Base-by-base conservation (phyloP, 2,113 vertebrate species). In the Cavia porcellus region DNA sequence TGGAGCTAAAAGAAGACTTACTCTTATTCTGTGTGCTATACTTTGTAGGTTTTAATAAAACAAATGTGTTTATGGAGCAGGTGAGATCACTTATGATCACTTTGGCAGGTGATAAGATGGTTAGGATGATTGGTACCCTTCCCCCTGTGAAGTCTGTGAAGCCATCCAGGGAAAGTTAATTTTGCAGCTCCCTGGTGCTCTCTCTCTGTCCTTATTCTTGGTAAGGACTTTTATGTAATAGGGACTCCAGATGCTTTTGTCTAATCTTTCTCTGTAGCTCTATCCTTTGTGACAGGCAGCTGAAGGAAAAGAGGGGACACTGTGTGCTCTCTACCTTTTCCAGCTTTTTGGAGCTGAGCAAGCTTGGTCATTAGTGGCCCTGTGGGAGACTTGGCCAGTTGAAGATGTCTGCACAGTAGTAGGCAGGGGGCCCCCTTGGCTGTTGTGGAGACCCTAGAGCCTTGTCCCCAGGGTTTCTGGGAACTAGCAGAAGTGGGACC, bases 41-140 rank as follows among this genome's bases (percentile, higher is more conserved):
- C 22, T 92, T 80, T 55, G 35, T 64, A 61, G 50, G 42, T 83
- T 90, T 88, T 90, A 74, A 14, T 74, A 92, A 91, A 66, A 47
- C 62, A 86, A 83, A 38, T 47, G 13, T 88, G 81, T 75, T 72
- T 90, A 45, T 38, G 55, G 42, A 45, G 38, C 28, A 57, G 77
- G 38, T 30, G n/a, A 79, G 79, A 32, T 90, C 52, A 50, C 50
- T 68, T 28, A 42, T 45, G 45, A 79, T 32, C 45, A 90, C 28
- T 52, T 74, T 5, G 19, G 83, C 84, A 89, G 61, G 80, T 89
- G 62, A 47, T 86, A 66, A 77, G 87, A 85, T 14, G 30, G 50
- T 89, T 7, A 89, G 59, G 77, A 61, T 88, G 82, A 72, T n/a
- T n/a, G 12, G 42, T 92, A 32, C 32, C 35, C 59, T 90, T 79